Percentiles rank a stretch among this genome's conserved stretches.
These are phyloP conservation scores for Pantherophis alleghaniensis DNA, from an alignment of 2,797 vertebrate genomes.

Conservation along the genomic window DNA sequence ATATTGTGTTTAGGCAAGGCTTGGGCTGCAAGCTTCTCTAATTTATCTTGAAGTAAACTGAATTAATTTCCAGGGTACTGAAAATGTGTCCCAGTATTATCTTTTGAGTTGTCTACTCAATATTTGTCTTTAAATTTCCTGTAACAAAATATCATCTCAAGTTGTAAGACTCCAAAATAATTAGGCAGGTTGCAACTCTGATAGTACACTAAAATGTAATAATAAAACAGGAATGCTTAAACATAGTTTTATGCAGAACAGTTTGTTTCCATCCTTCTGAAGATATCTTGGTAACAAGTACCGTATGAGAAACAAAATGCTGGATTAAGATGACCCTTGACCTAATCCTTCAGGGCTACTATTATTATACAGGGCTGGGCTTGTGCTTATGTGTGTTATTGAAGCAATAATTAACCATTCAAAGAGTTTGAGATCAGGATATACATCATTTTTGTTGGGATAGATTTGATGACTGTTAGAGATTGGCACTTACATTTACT, in stretches of 20 bases:
- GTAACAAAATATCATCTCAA: not conserved
- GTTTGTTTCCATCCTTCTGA: not conserved
- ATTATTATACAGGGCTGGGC: not conserved
- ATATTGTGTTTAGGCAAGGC: not conserved
- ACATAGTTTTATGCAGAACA: not conserved
- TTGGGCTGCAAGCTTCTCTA: not conserved
- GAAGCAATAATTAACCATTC: not conserved
- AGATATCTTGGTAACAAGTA: not conserved
- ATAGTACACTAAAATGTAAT: not conserved
- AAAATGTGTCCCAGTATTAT: not conserved
- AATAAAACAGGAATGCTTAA: not conserved
- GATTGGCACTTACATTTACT: not conserved
- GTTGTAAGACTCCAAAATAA: not conserved
- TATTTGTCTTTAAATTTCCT: not conserved
- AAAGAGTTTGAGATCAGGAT: not conserved
- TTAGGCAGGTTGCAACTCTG: not conserved
- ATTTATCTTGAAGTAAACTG: not conserved
- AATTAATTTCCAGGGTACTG: not conserved
- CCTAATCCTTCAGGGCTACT: not conserved
- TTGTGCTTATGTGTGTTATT: not conserved
- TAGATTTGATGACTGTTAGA: not conserved
- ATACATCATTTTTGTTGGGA: not conserved
- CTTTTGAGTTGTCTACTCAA: not conserved
- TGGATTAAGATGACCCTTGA: not conserved
- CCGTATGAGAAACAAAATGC: not conserved